A percentile compares a stretch with the other conserved stretches of the same genome.
These are phyloP conservation scores for Sycophila sp. DNA, from an alignment of 1,140 invertebrate genomes.

Conservation along the genomic window DNA sequence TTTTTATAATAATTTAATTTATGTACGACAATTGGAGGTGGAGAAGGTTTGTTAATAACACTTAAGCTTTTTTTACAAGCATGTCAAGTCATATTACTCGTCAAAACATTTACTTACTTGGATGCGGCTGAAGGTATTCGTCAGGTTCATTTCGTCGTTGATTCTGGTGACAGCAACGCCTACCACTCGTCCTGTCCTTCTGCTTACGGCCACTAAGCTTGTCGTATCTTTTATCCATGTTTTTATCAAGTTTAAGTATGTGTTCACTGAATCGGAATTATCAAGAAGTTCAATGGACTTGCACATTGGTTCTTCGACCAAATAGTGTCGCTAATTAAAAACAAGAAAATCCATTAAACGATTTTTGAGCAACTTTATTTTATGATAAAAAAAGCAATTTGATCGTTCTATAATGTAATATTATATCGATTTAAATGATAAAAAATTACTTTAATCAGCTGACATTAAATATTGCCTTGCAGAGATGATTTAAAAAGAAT, in stretches of 20 bases:
- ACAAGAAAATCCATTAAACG: neutral
- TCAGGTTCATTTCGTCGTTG: constrained; percentile 47
- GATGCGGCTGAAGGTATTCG: constrained; percentile 47
- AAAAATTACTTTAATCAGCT: no score
- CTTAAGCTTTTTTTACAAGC: constrained; percentile 12
- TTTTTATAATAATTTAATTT: no score
- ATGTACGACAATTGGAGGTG: no score
- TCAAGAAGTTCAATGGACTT: constrained; percentile 60
- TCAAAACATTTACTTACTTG: constrained; percentile 43
- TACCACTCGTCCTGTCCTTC: constrained; percentile 64
- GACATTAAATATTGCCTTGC: neutral
- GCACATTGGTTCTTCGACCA: constrained; percentile 66
- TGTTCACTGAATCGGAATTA: constrained; percentile 66
- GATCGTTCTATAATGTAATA: neutral
- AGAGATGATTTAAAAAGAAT: neutral
- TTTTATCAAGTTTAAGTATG: constrained; percentile 65
- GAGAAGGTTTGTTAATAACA: neutral
- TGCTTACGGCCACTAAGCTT: constrained; percentile 70
- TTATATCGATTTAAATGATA: no score
- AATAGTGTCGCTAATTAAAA: constrained; percentile 58
- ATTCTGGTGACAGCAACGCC: constrained; percentile 67
- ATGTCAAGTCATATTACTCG: neutral
- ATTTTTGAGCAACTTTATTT: neutral
- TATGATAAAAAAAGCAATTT: neutral
- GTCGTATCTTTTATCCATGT: constrained; percentile 73